Evolutionary conservation across 2,797 vertebrate genomes (phyloP).

Genomic region (Gymnoscopelus microlampas): DNA sequence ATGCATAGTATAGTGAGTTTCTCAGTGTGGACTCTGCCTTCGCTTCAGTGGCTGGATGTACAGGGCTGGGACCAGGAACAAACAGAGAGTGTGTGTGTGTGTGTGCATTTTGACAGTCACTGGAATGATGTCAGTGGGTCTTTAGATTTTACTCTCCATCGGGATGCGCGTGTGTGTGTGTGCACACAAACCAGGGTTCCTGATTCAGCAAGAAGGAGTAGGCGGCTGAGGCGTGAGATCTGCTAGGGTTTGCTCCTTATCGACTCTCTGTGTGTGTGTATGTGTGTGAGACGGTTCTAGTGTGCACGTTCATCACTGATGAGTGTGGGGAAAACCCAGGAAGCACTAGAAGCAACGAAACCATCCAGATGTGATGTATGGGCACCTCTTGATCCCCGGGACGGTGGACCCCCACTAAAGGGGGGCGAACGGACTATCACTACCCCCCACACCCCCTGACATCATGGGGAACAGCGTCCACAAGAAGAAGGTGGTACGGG

Average conservation of each 20-base stretch:
- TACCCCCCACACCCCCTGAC: background rate
- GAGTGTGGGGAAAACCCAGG: constrained; percentile 13
- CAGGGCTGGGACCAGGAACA: constrained; percentile 22
- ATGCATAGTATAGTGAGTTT: constrained; percentile 45
- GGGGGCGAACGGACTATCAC: constrained; percentile 44
- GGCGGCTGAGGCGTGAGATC: constrained; percentile 42
- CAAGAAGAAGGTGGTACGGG: constrained; percentile 73
- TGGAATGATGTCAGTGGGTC: constrained; percentile 66
- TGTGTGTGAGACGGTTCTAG: background rate
- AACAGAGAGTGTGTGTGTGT: constrained; percentile 34
- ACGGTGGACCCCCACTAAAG: constrained; percentile 55
- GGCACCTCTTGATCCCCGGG: constrained; percentile 16
- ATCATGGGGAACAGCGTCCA: constrained; percentile 82
- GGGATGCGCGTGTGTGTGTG: background rate
- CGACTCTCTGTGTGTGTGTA: constrained; percentile 33
- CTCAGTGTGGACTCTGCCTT: constrained; percentile 59
- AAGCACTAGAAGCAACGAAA: constrained; percentile 11
- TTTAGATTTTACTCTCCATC: constrained; percentile 35
- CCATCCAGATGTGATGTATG: constrained; percentile 50
- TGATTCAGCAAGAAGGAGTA: constrained; percentile 57
- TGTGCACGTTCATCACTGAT: constrained; percentile 25
- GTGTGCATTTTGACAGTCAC: constrained; percentile 16
- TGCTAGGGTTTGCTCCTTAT: constrained; percentile 5
- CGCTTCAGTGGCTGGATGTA: constrained; percentile 61
- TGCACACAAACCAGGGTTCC: constrained; percentile 17